Base-by-base conservation (phyloP, 2,888 invertebrate genomes). In the Timema podura region DNA sequence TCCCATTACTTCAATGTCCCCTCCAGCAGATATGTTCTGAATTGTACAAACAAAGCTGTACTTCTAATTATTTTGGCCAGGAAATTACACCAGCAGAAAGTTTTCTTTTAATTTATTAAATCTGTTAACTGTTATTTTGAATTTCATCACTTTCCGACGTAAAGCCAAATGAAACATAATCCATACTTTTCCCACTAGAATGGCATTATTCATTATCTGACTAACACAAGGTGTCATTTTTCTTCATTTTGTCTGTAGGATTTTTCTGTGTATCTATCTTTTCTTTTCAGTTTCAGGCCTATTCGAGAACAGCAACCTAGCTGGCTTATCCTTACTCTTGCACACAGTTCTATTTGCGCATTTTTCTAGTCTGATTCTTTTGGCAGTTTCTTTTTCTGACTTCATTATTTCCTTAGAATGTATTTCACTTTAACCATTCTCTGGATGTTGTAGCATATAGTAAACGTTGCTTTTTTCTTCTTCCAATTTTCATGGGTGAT, bases 61-160 rank as follows among this genome's bases (percentile, higher is more conserved):
- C 57, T 16, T 7, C 11, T 44, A 59, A 59, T 16, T 6, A 44
- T 59, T 59, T 59, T 44, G 44, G 30, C 59, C 15, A 59, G 59
- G 59, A 16, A 59, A 16, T 59, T 16, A 59, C 59, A 59, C 59
- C 59, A 59, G 59, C 59, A 59, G 30, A 59, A 54, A 54, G 59
- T 59, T 44, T 59, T 11, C 57, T 16, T 59, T 59, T 44, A 59
- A 59, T 44, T 59, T 59, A 10, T 59, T 15, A 16, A 59, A 16
- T 59, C 59, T 59, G 15, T 11, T 16, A 11, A 10, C 11, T 16
- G 59, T 8, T 15, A 44, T 59, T 59, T n/a, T 59, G 5, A 16
- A 13, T 10, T 6, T 54, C 54, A 16, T 59, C 59, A 59, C 59
- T 59, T 9, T 59, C 59, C 44, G 59, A 10, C 44, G 16, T 59